Conservation (phyloP, 2,797 vertebrate genomes). For the Platyrinchus mystaceus region DNA sequence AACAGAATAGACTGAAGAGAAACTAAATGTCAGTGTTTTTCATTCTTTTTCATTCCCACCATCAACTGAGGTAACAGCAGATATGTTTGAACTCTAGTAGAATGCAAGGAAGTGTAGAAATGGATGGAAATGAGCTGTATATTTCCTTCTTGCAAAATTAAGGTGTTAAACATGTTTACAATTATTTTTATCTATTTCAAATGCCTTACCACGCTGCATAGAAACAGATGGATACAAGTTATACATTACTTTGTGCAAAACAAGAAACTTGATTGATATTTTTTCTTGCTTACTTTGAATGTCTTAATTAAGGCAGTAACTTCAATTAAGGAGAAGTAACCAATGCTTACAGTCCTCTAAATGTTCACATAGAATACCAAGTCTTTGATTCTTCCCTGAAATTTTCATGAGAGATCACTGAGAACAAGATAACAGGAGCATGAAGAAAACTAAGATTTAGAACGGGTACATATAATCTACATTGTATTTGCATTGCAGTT, state of each 20-base stretch:
- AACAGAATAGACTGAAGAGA: not conserved
- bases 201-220: not conserved
- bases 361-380: not conserved
- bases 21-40: not conserved
- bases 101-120: not conserved
- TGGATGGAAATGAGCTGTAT: not conserved
- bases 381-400: conserved; percentile 3
- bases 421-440: not conserved
- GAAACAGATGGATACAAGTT: not conserved
- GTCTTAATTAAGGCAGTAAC: not conserved
- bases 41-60: not conserved
- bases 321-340: not conserved
- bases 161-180: not conserved
- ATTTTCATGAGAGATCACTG: not conserved
- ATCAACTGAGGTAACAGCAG: not conserved
- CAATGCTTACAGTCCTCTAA: not conserved
- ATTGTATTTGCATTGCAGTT: not conserved
- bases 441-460: not conserved
- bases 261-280: not conserved
- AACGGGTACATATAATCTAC: not conserved
- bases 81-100: not conserved
- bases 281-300: conserved; percentile 29
- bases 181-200: conserved; percentile 28
- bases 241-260: not conserved
- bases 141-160: not conserved